Percentiles rank a stretch among this genome's conserved stretches.
Conservation (phyloP, 2,888 invertebrate genomes). For the Dinocampus coccinellae region DNA sequence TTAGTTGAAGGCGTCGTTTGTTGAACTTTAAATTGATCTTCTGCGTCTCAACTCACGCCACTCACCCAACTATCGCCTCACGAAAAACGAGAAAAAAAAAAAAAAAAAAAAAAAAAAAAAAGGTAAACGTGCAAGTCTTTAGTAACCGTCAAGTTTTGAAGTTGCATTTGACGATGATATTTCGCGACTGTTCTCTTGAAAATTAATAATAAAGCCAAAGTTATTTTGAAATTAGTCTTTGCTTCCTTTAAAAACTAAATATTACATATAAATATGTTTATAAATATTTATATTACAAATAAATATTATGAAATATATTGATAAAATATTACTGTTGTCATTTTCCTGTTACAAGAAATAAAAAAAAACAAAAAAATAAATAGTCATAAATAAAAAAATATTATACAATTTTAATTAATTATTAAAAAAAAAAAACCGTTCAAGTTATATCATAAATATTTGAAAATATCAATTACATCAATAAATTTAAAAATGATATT, state of each 20-base stretch:
- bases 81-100: slow-evolving; percentile 35
- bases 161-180: slow-evolving; percentile 13
- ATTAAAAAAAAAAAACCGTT: too few species aligned
- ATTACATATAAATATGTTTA: too few species aligned
- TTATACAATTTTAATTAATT: too few species aligned
- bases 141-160: slow-evolving; percentile 40
- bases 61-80: slow-evolving; percentile 36
- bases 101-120: slow-evolving; percentile 38
- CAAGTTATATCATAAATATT: too few species aligned
- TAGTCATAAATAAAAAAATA: too few species aligned
- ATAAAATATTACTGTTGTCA: too few species aligned
- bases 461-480: too few species aligned
- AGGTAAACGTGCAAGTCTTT: slow-evolving; percentile 46
- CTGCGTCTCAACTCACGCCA: slow-evolving; percentile 10
- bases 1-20: slow-evolving; percentile 49
- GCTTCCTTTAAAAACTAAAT: too few species aligned
- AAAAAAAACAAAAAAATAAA: too few species aligned
- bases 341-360: too few species aligned
- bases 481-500: background rate
- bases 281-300: too few species aligned
- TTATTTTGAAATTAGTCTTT: background rate
- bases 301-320: too few species aligned
- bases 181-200: background rate
- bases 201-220: slow-evolving; percentile 2
- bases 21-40: slow-evolving; percentile 63